A percentile compares a stretch with the other conserved stretches of the same genome.
Evolutionary conservation across 2,113 vertebrate genomes (phyloP).

Genomic region (Morone saxatilis): DNA sequence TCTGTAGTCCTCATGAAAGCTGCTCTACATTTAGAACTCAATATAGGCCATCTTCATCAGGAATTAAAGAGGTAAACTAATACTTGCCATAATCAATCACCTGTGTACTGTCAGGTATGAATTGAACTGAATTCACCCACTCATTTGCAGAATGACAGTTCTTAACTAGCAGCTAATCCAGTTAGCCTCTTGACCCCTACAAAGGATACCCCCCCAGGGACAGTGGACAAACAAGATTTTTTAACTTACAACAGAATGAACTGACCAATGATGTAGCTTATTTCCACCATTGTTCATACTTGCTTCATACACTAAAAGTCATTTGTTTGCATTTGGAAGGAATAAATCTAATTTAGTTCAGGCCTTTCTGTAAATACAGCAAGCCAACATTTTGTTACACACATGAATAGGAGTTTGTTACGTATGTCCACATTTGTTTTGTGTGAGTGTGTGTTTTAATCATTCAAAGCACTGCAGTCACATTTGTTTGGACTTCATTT

Average conservation of each 20-base stretch:
- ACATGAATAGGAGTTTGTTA: no score
- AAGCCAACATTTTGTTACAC: neutral
- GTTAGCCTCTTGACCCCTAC: conserved; percentile 55
- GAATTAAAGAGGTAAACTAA: conserved; percentile 36
- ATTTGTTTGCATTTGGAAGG: conserved; percentile 10
- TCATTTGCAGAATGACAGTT: conserved; percentile 37
- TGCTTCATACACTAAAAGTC: conserved; percentile 2
- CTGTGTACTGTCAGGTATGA: conserved; percentile 22
- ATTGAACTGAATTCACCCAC: conserved; percentile 24
- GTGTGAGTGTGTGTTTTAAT: conserved; percentile 1
- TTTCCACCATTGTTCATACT: neutral
- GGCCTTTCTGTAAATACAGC: conserved; percentile 1
- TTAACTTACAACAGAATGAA: conserved; percentile 23
- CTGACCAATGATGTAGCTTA: neutral
- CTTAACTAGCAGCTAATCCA: conserved; percentile 51
- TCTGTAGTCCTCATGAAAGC: neutral
- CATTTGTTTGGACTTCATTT: conserved; percentile 31
- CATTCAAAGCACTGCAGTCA: conserved; percentile 18
- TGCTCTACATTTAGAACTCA: conserved; percentile 25
- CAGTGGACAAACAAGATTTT: neutral
- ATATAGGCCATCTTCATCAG: conserved; percentile 14
- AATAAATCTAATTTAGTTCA: neutral
- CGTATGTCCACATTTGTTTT: neutral
- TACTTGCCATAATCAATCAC: conserved; percentile 49
- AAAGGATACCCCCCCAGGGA: conserved; percentile 35